Evolutionary conservation across 2,888 invertebrate genomes (phyloP), one percentile per base, ranked within the genome.

Genomic region (Sesia bembeciformis): DNA sequence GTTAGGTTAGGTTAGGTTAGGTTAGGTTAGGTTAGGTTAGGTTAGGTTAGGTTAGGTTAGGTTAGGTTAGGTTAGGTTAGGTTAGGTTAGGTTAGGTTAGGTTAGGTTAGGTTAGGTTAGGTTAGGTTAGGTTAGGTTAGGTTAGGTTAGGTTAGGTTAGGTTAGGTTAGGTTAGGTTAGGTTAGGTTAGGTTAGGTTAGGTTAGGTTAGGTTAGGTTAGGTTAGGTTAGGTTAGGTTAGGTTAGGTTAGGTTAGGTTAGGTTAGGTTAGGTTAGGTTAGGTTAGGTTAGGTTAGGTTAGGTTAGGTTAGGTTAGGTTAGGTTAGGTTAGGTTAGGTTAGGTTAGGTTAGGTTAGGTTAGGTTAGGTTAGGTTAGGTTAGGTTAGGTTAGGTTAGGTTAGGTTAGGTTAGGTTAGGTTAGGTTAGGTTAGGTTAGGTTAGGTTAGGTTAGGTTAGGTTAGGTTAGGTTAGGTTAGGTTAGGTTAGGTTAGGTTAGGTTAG

Each of bases 231-330:
- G 41, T 41, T 57, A 58, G 59, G 60, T 60, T 60, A 61, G 60
- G 61, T 61, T 61, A 61, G 61, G 61, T 61, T 61, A 61, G 61
- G 61, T 61, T 61, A 61, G 61, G 61, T 61, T 59, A 59, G 61
- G 59, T 59, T 61, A 61, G 61, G 61, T 61, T 61, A 61, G 61
- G 61, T 61, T 60, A 61, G 61, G 61, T 61, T 61, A 61, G 61
- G 61, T 61, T 61, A 62, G 61, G 61, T 62, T 61, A 60, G 61
- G 61, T 61, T 61, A 60, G 61, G 61, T 61, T 61, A 60, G 61
- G 59, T n/a, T 53, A 6, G 23, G 40, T n/a, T 40, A 6, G n/a
- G 41, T 40, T 40, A 41, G 41, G 52, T 40, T 52, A n/a, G 23
- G 52, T 5, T 41, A 6, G 23, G 40, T n/a, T 40, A 6, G n/a